These are phyloP conservation scores for Catostomus latipinnis DNA, from an alignment of 2,797 vertebrate species.

Conservation along the genomic window DNA sequence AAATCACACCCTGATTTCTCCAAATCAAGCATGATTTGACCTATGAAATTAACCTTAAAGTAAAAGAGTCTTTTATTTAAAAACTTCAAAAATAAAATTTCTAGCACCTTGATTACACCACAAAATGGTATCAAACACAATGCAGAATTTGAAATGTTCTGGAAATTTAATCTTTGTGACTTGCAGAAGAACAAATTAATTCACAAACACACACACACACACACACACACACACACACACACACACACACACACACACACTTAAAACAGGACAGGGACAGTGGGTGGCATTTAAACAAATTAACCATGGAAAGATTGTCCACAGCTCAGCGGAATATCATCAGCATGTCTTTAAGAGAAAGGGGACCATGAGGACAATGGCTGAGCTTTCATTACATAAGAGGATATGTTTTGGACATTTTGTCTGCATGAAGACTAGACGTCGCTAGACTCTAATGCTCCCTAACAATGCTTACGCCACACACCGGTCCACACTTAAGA, in stretches of 20 bases:
- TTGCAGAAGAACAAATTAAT: no score
- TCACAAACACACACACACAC: no score
- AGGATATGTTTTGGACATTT: constrained; percentile 41
- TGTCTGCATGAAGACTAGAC: constrained; percentile 52
- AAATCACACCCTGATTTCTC: no score
- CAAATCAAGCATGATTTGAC: no score
- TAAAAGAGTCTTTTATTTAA: no score
- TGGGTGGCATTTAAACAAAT: constrained; percentile 44
- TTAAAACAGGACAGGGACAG: constrained; percentile 10
- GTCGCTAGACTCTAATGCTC: constrained; percentile 44
- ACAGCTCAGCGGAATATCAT: not conserved
- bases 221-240: not conserved
- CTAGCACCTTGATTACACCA: no score
- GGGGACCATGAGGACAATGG: constrained; percentile 17
- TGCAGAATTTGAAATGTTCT: no score
- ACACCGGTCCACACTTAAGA: constrained; percentile 67
- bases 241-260: not conserved
- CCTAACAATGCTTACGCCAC: constrained; percentile 60
- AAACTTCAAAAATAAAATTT: no score
- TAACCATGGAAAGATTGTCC: constrained; percentile 1
- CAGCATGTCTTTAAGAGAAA: constrained; percentile 26
- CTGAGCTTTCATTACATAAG: constrained; percentile 29
- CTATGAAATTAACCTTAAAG: no score
- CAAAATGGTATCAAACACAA: no score
- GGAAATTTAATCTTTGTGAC: no score